Evolutionary conservation across 37 sponge, comb jelly and placozoan species (phyloP).

Genomic region (Aplysina aerophoba): DNA sequence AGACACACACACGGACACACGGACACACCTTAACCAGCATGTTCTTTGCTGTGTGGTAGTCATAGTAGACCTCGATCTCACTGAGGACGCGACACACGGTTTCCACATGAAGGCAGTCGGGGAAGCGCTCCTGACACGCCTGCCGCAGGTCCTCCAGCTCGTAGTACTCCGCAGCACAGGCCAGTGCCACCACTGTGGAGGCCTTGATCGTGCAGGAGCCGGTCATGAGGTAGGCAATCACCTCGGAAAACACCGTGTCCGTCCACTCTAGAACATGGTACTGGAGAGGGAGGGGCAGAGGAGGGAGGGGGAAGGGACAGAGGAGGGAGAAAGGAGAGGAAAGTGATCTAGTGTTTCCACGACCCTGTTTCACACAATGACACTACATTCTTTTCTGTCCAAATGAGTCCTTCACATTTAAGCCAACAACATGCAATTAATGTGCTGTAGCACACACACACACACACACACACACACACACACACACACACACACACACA

Average conservation of each 20-base stretch:
- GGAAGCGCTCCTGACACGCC: conserved; percentile 77
- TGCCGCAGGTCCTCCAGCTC: conserved; percentile 82
- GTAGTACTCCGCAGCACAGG: conserved; percentile 81
- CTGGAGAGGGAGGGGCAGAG: background rate
- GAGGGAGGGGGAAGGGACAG: no score
- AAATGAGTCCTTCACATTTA: no score
- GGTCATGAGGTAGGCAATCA: conserved; percentile 80
- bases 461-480: no score
- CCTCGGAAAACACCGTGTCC: conserved; percentile 68
- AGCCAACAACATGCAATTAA: no score
- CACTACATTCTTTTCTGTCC: no score
- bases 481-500: no score
- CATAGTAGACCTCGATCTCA: conserved; percentile 73
- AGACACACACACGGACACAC: no score
- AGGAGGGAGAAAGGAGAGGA: no score
- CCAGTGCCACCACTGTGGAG: conserved; percentile 76
- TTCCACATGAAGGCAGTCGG: conserved; percentile 55
- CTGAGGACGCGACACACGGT: conserved; percentile 70
- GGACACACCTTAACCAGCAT: conserved; percentile 63
- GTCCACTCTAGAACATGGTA: conserved; percentile 1
- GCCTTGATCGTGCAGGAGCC: conserved; percentile 73
- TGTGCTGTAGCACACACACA: no score
- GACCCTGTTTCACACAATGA: no score
- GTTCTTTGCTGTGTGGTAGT: conserved; percentile 74
- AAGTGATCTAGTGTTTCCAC: no score